phyloP scores from a whole-genome alignment of 2,113 vertebrate species.

The Malurus elegans region DNA sequence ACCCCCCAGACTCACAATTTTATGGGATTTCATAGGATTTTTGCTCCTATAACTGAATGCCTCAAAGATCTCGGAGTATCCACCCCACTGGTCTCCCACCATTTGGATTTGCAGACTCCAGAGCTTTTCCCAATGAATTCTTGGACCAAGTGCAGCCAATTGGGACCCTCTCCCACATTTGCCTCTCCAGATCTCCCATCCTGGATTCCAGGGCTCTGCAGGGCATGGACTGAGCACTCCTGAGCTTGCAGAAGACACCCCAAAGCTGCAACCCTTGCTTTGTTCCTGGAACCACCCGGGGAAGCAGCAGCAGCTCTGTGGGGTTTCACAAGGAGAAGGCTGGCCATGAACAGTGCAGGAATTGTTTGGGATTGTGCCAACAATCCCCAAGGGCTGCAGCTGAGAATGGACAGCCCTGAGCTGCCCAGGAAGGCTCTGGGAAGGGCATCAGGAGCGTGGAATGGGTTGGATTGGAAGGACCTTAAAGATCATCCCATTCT shows the following conservation, averaged over 20 bases:
- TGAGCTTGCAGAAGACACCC: neutral
- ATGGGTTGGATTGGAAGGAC: neutral
- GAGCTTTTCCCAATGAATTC: neutral
- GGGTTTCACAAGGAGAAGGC: neutral
- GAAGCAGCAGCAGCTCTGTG: neutral
- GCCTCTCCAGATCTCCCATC: neutral
- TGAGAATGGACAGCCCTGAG: neutral
- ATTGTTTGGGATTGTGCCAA: neutral
- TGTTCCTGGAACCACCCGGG: neutral
- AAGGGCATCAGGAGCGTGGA: neutral
- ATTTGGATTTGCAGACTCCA: neutral
- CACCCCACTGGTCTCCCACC: neutral
- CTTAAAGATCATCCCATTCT: neutral
- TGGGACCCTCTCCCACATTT: neutral
- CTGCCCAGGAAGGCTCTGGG: neutral
- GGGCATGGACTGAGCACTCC: neutral
- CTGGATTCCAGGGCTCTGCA: neutral
- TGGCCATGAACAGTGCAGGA: neutral
- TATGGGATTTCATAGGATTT: neutral
- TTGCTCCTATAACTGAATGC: neutral
- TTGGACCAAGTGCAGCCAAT: neutral
- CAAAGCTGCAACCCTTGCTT: neutral
- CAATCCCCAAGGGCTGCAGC: neutral
- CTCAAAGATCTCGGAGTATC: neutral
- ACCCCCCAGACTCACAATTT: neutral